Evolutionary conservation across 2,888 invertebrate genomes (phyloP).

Genomic region (Rhamphomyia laevipes): DNA sequence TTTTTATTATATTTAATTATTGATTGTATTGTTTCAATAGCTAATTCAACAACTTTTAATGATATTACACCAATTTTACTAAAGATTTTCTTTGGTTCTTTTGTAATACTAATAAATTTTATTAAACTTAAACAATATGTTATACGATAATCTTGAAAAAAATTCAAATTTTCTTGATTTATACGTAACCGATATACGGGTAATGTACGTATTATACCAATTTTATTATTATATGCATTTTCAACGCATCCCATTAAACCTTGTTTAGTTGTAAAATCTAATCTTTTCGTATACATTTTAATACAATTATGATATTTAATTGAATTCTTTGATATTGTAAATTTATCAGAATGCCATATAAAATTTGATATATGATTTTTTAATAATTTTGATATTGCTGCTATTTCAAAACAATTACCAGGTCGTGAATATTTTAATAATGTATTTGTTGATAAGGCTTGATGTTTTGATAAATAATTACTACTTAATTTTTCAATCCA

Average conservation of each 20-base stretch:
- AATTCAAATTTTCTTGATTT: slow-evolving; percentile 26
- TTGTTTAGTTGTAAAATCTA: slow-evolving; percentile 41
- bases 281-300: slow-evolving; percentile 20
- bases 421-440: slow-evolving; percentile 26
- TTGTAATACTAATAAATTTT: no score
- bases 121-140: slow-evolving; percentile 68
- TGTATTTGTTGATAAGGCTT: slow-evolving; percentile 24
- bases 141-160: slow-evolving; percentile 53
- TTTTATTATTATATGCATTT: slow-evolving; percentile 28
- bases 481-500: slow-evolving; percentile 60
- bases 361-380: slow-evolving; percentile 53
- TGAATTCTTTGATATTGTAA: slow-evolving; percentile 7
- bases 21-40: slow-evolving; percentile 53
- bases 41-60: slow-evolving; percentile 51
- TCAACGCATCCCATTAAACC: slow-evolving; percentile 36
- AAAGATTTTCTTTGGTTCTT: no score
- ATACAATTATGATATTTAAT: slow-evolving; percentile 29
- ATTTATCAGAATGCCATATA: slow-evolving; percentile 52
- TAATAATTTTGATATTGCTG: slow-evolving; percentile 48
- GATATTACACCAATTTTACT: slow-evolving; percentile 40
- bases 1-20: background rate
- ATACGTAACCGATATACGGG: slow-evolving; percentile 41
- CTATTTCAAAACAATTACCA: slow-evolving; percentile 32
- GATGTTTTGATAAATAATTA: slow-evolving; percentile 25
- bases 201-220: slow-evolving; percentile 49